phyloP scores from a whole-genome alignment of 2,797 vertebrate genomes.

The Poeciliopsis infans region DNA sequence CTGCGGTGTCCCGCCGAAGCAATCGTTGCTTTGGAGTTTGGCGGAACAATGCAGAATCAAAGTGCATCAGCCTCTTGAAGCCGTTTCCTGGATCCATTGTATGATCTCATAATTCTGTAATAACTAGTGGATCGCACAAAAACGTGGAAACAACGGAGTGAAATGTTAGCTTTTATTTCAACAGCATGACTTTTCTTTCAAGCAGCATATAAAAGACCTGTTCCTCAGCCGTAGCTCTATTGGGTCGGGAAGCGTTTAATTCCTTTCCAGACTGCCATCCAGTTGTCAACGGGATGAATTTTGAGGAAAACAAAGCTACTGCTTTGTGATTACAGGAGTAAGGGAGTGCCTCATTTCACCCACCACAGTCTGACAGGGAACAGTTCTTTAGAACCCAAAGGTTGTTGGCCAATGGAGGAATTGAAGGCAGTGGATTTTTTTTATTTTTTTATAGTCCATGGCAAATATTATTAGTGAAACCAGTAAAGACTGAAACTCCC shows the following conservation, averaged over 20 bases:
- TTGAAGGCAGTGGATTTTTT: not conserved
- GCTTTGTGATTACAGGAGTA: not conserved
- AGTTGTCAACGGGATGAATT: not conserved
- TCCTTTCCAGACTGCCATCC: not conserved
- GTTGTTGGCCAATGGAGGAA: not conserved
- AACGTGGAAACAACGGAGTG: not conserved
- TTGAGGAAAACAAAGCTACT: not conserved
- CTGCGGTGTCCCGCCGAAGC: conserved; percentile 29
- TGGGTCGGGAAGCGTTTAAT: not conserved
- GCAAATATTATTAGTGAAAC: conserved; percentile 3
- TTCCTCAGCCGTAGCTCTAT: not conserved
- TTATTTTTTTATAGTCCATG: not conserved
- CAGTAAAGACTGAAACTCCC: not conserved
- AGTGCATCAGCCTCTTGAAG: not conserved
- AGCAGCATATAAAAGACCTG: not conserved
- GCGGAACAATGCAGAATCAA: not conserved
- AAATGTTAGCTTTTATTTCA: not conserved
- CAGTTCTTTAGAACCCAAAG: not conserved
- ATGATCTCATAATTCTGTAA: not conserved
- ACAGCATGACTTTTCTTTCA: not conserved
- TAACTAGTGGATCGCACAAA: not conserved
- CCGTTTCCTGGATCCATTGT: not conserved
- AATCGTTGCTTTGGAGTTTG: conserved; percentile 46
- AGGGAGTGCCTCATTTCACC: not conserved
- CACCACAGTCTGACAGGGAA: not conserved